Conservation (phyloP, 2,888 invertebrate species). For the Caenorhabditis zanzibari region DNA sequence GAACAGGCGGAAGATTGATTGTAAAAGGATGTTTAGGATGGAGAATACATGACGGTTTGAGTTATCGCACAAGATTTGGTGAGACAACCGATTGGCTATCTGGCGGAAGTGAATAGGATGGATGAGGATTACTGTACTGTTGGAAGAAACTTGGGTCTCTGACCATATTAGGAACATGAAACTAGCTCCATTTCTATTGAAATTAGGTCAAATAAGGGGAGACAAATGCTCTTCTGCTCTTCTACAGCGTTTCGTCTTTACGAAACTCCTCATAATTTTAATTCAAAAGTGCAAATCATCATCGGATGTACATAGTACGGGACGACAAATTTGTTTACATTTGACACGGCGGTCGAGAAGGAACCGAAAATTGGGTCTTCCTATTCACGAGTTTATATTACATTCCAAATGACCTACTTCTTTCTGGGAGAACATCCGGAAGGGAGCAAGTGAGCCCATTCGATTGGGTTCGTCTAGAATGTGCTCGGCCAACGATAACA, state of each 20-base stretch:
- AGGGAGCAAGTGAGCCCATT: background rate
- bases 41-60: background rate
- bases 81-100: background rate
- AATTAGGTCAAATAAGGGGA: constrained; percentile 20
- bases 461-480: constrained; percentile 12
- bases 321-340: constrained; percentile 64
- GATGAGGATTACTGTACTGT: background rate
- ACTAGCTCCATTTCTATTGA: background rate
- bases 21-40: constrained; percentile 38
- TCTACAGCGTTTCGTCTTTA: no score
- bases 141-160: background rate
- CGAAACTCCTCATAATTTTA: constrained; percentile 27
- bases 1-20: constrained; percentile 7
- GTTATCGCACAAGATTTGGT: background rate
- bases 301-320: constrained; percentile 55
- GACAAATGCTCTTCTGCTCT: background rate
- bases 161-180: background rate
- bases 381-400: constrained; percentile 64
- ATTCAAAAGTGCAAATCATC: constrained; percentile 49
- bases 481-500: constrained; percentile 30
- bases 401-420: constrained; percentile 62
- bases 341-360: constrained; percentile 51
- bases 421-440: constrained; percentile 10
- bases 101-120: background rate
- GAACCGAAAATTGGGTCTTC: constrained; percentile 35